These are phyloP conservation scores for Callimorpha dominula DNA, from an alignment of 2,888 invertebrate species.

Conservation along the genomic window DNA sequence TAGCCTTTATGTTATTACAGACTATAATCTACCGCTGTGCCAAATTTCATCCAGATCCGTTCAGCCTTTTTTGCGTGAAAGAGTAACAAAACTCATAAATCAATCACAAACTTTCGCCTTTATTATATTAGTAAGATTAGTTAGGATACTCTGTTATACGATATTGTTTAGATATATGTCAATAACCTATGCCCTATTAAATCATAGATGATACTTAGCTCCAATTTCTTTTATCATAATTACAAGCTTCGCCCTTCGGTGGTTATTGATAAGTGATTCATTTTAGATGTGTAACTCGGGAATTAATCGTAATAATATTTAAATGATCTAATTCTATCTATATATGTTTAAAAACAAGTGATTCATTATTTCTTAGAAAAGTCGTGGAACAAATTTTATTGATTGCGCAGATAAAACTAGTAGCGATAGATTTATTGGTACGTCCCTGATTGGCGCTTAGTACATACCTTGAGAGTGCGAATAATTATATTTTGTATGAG, in stretches of 20 bases:
- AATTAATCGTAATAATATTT: too few relatives aligned
- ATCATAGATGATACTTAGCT: background rate
- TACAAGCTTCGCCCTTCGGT: conserved; percentile 1
- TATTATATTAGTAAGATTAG: too few relatives aligned
- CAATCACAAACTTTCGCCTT: too few relatives aligned
- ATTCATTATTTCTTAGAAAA: background rate
- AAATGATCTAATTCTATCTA: too few relatives aligned
- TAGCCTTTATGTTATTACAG: too few relatives aligned
- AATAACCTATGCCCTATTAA: background rate
- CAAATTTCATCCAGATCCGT: too few relatives aligned
- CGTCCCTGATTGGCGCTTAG: background rate
- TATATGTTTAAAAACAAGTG: too few relatives aligned
- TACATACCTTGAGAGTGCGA: background rate
- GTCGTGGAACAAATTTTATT: background rate
- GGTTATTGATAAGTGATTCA: background rate
- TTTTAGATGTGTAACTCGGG: too few relatives aligned
- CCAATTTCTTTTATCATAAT: background rate
- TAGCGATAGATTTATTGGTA: background rate
- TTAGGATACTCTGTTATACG: too few relatives aligned
- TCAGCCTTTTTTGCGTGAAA: too few relatives aligned
- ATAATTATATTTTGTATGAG: background rate
- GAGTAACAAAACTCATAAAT: too few relatives aligned
- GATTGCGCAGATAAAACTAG: background rate
- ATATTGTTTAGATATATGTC: background rate
- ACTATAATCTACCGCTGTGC: too few relatives aligned